Base-by-base conservation (phyloP, 2,888 invertebrate genomes). In the Ornithoptera priamus region DNA sequence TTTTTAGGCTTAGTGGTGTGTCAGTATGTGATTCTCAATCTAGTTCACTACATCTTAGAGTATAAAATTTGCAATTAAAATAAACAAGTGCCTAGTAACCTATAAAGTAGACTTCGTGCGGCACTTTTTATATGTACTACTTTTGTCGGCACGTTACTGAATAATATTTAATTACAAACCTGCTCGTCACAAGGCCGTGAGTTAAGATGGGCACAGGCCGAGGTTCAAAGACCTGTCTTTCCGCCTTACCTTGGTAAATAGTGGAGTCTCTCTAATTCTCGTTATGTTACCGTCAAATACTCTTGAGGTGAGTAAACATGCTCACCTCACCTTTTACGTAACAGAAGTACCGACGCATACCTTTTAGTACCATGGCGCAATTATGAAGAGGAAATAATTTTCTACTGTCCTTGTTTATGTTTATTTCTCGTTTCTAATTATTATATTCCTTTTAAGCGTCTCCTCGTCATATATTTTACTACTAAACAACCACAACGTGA, bases 161-260 rank as follows among this genome's bases (percentile, higher is more conserved):
- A 22, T 58, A 58, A 4, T 58, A 10, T 22, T 22, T 24, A 58
- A 58, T 58, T 58, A 22, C 15, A 58, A 58, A 58, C 57, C 57
- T 58, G 57, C 56, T 56, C 15, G 17, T 58, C 64, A 56, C 62
- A 68, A 64, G 68, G 59, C 59, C 64, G 50, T 17, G 57, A 62
- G 22, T 69, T 50, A 62, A 65, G 62, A 69, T 58, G 62, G 12
- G 65, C 42, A 64, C 53, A 66, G 58, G 61, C 61, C 60, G 22
- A 70, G 68, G 71, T 75, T 72, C 71, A 75, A 74, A 68, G 75
- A 75, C 75, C 74, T 67, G 71, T 71, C 71, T 75, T 70, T 72
- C 46, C 72, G 72, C 71, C 71, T 72, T 69, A 71, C 72, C 71
- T 72, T 72, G 69, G 72, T 73, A 72, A 75, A 74, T 73, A 75